Base-by-base conservation (phyloP, 2,888 invertebrate species). In the Germaria angustata region DNA sequence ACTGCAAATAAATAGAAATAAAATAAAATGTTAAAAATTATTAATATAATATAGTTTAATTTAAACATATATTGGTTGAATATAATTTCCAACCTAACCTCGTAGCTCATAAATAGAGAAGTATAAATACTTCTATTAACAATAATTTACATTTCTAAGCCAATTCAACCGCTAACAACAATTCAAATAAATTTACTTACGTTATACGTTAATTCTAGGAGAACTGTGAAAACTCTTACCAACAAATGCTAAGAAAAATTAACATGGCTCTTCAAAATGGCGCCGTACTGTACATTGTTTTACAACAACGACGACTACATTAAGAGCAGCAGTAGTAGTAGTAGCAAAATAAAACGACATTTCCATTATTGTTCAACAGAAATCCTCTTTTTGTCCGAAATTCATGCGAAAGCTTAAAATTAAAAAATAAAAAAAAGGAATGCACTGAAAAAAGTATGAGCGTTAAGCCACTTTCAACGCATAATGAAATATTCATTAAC, bases 71-170 rank as follows among this genome's bases (percentile, higher is more conserved):
- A 7, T n/a, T 15, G n/a, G 4, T 28, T 6, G 0, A 6, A 11
- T 8, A 3, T 15, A 17, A 13, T 28, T n/a, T 20, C 41, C 1
- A 24, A 28, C 0, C 77, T 53, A n/a, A 7, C 32, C 28, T 63
- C 73, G 55, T 44, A 57, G 0, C n/a, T 22, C 13, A n/a, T 13
- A 11, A 44, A 36, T 36, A 6, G 22, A 39, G 39, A 41, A n/a
- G 39, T 15, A 4, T n/a, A n/a, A n/a, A n/a, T 17, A 80, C 55
- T 32, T 41, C 84, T 86, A 87, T 85, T 86, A 85, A 86, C 87
- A 87, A 87, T 87, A 87, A 88, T 88, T 88, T 88, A 87, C 88
- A 88, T 88, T 87, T 88, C 88, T 87, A 87, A 87, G 85, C 85
- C 84, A 85, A 84, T 83, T 84, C 84, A 81, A 85, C 86, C 86